A percentile compares a stretch with the other conserved stretches of the same genome.
Conservation (phyloP, 2,113 vertebrate species). For the Ivindomyrus marchei region DNA sequence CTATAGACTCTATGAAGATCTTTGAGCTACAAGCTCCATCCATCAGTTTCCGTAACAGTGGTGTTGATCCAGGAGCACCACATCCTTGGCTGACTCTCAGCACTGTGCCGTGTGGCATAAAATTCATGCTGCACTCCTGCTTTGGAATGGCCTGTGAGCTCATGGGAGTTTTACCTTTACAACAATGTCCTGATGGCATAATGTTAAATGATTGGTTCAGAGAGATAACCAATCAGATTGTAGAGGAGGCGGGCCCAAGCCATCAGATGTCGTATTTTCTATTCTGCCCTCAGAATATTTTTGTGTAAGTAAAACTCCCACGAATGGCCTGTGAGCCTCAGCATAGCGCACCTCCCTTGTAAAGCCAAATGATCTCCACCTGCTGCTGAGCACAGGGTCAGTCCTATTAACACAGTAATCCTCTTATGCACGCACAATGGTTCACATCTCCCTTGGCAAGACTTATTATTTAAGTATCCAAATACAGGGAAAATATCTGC, state of each 20-base stretch:
- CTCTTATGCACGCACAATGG: not conserved
- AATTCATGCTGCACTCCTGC: not conserved
- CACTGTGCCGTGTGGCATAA: not conserved
- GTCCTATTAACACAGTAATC: not conserved
- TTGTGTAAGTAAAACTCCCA: too few relatives aligned
- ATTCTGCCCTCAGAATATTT: too few relatives aligned
- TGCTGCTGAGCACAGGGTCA: not conserved
- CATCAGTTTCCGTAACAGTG: not conserved
- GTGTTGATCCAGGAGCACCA: not conserved
- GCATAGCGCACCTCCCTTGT: not conserved
- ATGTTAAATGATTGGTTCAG: too few relatives aligned
- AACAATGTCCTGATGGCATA: too few relatives aligned
- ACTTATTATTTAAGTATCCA: slow-evolving; percentile 2
- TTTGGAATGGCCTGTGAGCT: not conserved
- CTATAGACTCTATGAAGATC: not conserved
- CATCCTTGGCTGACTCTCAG: not conserved
- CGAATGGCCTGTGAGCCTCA: not conserved
- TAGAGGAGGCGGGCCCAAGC: too few relatives aligned
- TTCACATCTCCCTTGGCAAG: not conserved
- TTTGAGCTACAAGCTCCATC: not conserved
- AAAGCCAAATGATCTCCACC: not conserved
- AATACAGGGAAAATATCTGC: not conserved
- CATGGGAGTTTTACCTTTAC: too few relatives aligned
- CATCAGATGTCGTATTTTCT: too few relatives aligned
- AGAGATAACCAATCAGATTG: too few relatives aligned